Conservation (phyloP, 1,140 invertebrate genomes). For the Eufriesea mexicana region DNA sequence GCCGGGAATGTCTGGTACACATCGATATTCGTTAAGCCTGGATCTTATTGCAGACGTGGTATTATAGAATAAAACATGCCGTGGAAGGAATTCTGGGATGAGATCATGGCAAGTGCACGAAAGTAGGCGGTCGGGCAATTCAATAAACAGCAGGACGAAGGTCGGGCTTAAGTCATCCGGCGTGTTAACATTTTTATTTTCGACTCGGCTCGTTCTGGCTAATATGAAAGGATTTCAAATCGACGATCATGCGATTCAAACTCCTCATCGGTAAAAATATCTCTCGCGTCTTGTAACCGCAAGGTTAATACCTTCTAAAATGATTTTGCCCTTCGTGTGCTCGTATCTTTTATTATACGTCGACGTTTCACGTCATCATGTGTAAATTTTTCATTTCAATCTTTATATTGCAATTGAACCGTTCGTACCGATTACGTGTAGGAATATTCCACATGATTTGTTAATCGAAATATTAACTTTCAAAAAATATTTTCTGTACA, state of each 20-base stretch:
- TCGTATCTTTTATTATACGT: too few relatives aligned
- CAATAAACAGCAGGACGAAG: conserved; percentile 55
- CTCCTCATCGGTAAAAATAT: conserved; percentile 27
- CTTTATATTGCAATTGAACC: too few relatives aligned
- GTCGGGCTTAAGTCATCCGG: conserved; percentile 61
- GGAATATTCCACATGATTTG: too few relatives aligned
- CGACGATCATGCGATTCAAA: neutral
- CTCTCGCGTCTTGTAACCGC: too few relatives aligned
- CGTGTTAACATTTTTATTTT: conserved; percentile 59
- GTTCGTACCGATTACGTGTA: too few relatives aligned
- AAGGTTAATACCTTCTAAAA: neutral
- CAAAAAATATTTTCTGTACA: too few relatives aligned
- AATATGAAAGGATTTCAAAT: conserved; percentile 17
- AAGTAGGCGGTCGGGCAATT: conserved; percentile 57
- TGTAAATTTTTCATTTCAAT: too few relatives aligned
- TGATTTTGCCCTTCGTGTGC: too few relatives aligned
- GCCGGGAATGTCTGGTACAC: neutral
- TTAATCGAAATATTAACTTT: too few relatives aligned
- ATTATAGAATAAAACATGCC: conserved; percentile 48
- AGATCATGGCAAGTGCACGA: conserved; percentile 73
- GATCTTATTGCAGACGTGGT: neutral
- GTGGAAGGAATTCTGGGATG: conserved; percentile 72
- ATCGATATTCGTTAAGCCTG: conserved; percentile 23
- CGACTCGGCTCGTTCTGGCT: conserved; percentile 4
- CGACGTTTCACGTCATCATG: too few relatives aligned